A percentile compares a stretch with the other conserved stretches of the same genome.
phyloP scores from a whole-genome alignment of 2,888 invertebrate genomes.

The Drosophila bunnanda region DNA sequence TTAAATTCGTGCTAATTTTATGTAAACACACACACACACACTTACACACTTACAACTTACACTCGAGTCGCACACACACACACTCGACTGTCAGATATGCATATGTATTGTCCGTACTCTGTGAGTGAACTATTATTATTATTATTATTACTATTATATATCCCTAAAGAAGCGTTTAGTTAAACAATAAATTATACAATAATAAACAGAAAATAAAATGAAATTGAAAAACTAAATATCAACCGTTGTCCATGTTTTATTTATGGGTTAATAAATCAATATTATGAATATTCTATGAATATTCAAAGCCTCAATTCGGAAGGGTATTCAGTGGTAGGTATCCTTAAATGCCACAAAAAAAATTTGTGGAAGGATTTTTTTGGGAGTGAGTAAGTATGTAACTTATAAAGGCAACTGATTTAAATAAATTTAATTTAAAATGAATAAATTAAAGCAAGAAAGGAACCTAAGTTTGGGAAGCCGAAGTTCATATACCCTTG shows the following conservation, averaged over 20 bases:
- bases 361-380: not conserved
- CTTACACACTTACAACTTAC: too few relatives aligned
- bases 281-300: not conserved
- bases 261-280: not conserved
- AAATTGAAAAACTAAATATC: constrained; percentile 71
- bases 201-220: constrained; percentile 64
- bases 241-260: constrained; percentile 24
- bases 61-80: constrained; percentile 44
- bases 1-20: constrained; percentile 67
- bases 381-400: not conserved
- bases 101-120: constrained; percentile 57
- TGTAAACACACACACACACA: constrained; percentile 45
- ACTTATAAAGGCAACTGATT: not conserved
- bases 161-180: constrained; percentile 45
- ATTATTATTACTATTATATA: constrained; percentile 27
- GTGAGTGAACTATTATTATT: constrained; percentile 50
- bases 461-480: not conserved
- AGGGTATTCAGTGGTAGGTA: not conserved
- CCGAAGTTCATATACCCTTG: too few relatives aligned
- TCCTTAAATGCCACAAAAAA: not conserved
- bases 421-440: not conserved
- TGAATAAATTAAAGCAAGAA: not conserved
- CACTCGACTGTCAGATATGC: constrained; percentile 57
- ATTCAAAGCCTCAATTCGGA: not conserved
- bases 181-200: constrained; percentile 70